Conservation (phyloP, 2,797 vertebrate species). For the Ptychobarbus kaznakovi region DNA sequence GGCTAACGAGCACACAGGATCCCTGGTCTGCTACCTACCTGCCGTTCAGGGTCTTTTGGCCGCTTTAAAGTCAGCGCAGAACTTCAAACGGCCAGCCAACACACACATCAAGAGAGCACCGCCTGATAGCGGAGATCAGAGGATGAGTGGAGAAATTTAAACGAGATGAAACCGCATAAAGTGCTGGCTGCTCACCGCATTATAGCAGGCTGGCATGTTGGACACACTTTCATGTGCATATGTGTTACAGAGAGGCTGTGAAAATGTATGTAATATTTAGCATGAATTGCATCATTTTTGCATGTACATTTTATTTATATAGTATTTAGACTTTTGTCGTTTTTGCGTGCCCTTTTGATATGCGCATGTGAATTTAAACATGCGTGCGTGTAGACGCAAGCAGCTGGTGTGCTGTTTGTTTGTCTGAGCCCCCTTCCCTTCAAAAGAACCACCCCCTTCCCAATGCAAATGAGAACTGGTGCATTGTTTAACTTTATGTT, state of each 20-base stretch:
- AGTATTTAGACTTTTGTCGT: neutral
- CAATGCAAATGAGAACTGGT: conserved; percentile 67
- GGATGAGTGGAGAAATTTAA: conserved; percentile 71
- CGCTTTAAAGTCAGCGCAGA: conserved; percentile 78
- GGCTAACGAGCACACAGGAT: conserved; percentile 55
- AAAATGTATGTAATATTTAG: conserved; percentile 14
- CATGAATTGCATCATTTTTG: neutral
- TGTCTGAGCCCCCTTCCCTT: conserved; percentile 29
- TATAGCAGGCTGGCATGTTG: conserved; percentile 9
- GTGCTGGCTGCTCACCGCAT: neutral
- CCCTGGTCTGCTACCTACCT: conserved; percentile 73
- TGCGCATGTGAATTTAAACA: conserved; percentile 50
- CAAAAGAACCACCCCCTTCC: conserved; percentile 44
- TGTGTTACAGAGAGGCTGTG: conserved; percentile 1
- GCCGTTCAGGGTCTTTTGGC: conserved; percentile 74
- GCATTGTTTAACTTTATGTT: conserved; percentile 70
- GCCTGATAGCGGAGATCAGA: conserved; percentile 62
- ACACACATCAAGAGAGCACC: conserved; percentile 57
- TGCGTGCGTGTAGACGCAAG: conserved; percentile 45
- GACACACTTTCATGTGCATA: neutral
- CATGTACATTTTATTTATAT: neutral
- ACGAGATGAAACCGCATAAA: conserved; percentile 62
- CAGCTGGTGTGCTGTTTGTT: conserved; percentile 52
- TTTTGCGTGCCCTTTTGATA: conserved; percentile 12
- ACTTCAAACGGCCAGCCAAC: conserved; percentile 76